Evolutionary conservation across 2,888 invertebrate species (phyloP).

Genomic region (Sinodicranocentrus sp.): DNA sequence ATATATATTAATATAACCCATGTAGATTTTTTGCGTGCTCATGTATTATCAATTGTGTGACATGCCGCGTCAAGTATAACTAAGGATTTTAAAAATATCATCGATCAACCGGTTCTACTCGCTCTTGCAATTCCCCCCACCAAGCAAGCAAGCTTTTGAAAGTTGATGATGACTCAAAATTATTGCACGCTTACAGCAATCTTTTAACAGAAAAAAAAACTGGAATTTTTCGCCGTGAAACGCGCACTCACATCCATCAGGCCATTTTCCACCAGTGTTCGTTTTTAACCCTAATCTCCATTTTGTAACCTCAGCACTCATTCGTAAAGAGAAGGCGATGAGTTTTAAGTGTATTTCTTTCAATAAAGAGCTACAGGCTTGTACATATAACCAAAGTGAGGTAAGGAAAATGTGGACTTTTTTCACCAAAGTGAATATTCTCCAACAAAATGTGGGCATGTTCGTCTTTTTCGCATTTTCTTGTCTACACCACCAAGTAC

Average conservation of each 20-base stretch:
- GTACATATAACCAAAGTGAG: no score
- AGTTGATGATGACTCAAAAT: constrained; percentile 47
- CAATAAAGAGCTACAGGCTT: no score
- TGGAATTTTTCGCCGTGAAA: constrained; percentile 35
- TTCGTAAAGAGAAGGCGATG: not conserved
- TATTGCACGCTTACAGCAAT: constrained; percentile 60
- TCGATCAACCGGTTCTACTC: constrained; percentile 61
- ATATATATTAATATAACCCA: not conserved
- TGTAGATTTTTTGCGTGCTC: constrained; percentile 47
- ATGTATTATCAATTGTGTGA: constrained; percentile 60
- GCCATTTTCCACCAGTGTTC: not conserved
- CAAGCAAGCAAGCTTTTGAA: not conserved
- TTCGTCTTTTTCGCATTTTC: no score
- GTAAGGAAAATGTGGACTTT: no score
- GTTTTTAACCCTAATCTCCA: not conserved
- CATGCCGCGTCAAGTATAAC: constrained; percentile 47
- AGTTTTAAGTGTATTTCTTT: not conserved
- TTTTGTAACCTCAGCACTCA: not conserved
- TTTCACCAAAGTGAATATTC: no score
- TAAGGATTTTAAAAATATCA: constrained; percentile 60
- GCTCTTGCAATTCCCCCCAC: constrained; percentile 15
- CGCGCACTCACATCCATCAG: not conserved
- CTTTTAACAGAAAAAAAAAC: constrained; percentile 50
- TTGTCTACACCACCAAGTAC: not conserved
- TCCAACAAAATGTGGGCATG: no score